These are phyloP conservation scores for Zhengitettix transpicula DNA, from an alignment of 2,888 invertebrate genomes.

Conservation along the genomic window DNA sequence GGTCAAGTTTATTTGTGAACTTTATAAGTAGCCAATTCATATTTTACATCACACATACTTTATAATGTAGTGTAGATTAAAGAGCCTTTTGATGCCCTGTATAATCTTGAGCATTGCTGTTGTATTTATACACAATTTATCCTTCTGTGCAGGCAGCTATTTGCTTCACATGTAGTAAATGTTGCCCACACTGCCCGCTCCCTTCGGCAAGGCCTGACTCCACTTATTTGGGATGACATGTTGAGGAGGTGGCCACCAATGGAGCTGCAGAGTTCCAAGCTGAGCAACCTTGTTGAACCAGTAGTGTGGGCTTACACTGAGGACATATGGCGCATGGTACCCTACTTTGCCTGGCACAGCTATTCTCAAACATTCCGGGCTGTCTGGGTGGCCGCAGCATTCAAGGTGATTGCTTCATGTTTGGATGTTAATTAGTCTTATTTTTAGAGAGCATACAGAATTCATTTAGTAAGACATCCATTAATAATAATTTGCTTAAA, in stretches of 20 bases:
- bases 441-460: no score
- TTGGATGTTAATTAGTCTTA: no score
- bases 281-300: constrained; percentile 31
- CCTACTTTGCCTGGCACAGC: constrained; percentile 20
- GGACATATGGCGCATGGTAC: constrained; percentile 20
- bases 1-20: no score
- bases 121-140: no score
- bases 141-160: constrained; percentile 14
- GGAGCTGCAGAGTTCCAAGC: constrained; percentile 20
- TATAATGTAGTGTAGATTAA: no score
- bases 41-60: no score
- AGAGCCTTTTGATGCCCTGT: no score
- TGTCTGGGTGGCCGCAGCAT: constrained; percentile 34
- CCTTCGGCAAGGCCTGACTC: constrained; percentile 21
- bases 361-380: constrained; percentile 26
- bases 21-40: no score
- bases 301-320: constrained; percentile 35
- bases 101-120: no score
- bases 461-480: no score
- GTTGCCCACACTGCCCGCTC: constrained; percentile 22
- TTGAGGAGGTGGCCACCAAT: constrained; percentile 22
- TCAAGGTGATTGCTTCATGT: constrained; percentile 19
- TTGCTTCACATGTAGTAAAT: constrained; percentile 19
- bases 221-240: constrained; percentile 39
- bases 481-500: no score